phyloP scores from a whole-genome alignment of 2,113 vertebrate species.

The Strix uralensis region DNA sequence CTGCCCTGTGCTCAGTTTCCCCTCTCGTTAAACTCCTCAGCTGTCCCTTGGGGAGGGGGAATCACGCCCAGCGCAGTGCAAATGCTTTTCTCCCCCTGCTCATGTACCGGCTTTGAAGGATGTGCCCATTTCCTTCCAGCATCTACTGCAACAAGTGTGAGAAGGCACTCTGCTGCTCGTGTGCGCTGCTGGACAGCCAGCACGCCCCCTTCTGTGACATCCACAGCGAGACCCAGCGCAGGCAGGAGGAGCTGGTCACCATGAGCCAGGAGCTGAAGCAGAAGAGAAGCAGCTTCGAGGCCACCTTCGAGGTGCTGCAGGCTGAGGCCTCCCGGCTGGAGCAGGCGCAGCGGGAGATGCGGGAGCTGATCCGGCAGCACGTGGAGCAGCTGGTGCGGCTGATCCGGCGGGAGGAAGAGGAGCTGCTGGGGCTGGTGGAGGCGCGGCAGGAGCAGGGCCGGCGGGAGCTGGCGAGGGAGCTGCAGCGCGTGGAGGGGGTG shows the following conservation, averaged over 20 bases:
- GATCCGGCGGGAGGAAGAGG: not conserved
- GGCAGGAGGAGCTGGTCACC: constrained; percentile 48
- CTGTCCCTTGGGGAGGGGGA: no score
- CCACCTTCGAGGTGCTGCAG: not conserved
- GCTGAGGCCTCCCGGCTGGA: not conserved
- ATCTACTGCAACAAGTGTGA: constrained; percentile 62
- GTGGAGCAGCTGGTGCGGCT: constrained; percentile 13
- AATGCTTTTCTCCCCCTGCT: not conserved
- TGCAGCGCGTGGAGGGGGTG: not conserved
- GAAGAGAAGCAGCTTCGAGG: not conserved
- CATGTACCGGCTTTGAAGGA: not conserved
- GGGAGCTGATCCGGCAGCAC: not conserved
- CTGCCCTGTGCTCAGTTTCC: not conserved
- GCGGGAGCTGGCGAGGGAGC: not conserved
- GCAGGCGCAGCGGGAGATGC: not conserved
- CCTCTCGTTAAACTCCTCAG: not conserved
- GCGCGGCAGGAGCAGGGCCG: not conserved
- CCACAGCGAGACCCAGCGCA: constrained; percentile 6
- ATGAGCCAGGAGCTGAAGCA: not conserved
- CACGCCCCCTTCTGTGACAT: constrained; percentile 59
- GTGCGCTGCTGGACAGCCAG: constrained; percentile 55
- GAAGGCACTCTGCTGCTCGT: constrained; percentile 53
- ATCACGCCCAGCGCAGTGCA: not conserved
- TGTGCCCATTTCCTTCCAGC: not conserved
- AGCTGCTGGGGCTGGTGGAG: constrained; percentile 33